These are phyloP conservation scores for Rhombomys opimus DNA, from an alignment of 2,113 vertebrate species.

Conservation along the genomic window DNA sequence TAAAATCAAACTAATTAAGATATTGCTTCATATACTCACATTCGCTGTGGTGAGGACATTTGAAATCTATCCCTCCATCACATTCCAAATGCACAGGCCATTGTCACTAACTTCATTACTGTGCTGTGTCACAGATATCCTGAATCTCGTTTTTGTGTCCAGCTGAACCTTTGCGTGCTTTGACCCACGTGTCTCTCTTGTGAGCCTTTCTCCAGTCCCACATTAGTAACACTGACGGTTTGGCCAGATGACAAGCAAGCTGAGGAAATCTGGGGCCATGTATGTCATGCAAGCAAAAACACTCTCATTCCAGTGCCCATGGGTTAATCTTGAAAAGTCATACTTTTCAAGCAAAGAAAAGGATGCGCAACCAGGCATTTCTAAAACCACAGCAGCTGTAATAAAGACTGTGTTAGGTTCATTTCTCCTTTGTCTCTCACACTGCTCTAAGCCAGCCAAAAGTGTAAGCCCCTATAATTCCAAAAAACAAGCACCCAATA, in stretches of 20 bases:
- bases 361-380: background rate
- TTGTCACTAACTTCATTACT: background rate
- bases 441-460: background rate
- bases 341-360: constrained; percentile 43
- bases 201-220: background rate
- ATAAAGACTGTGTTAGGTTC: background rate
- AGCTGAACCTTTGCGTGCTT: background rate
- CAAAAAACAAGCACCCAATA: background rate
- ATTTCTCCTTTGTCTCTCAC: background rate
- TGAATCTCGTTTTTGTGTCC: background rate
- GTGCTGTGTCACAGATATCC: background rate
- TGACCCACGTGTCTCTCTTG: background rate
- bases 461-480: background rate
- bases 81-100: background rate
- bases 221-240: background rate
- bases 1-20: background rate
- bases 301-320: background rate
- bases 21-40: background rate
- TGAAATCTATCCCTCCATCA: background rate
- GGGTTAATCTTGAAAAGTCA: background rate
- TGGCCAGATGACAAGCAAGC: background rate
- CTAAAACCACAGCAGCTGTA: background rate
- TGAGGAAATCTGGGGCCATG: background rate
- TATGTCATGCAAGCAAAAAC: background rate
- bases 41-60: background rate